Base-by-base conservation (phyloP, 2,888 invertebrate genomes). In the Aethes cnicana region DNA sequence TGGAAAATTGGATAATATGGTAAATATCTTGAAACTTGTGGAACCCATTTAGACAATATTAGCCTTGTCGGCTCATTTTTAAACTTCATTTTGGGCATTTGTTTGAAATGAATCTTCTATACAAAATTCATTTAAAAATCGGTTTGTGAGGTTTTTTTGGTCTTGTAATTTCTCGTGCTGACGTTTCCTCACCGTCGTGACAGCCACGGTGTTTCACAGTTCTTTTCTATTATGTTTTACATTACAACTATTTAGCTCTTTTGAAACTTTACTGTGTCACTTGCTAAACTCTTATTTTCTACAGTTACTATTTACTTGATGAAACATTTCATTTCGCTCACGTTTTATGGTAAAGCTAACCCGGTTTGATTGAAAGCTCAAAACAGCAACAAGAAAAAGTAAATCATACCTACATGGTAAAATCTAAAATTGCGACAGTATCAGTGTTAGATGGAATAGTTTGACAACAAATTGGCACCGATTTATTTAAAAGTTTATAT, bases 1-100 rank as follows among this genome's bases (percentile, higher is more conserved):
- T 69, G 64, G 73, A 72, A 84, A 82, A 84, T 84, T 84, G 77
- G 81, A 84, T 84, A 82, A 82, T 78, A 66, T 67, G 61, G 62
- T 66, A 76, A 82, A 79, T 77, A 72, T 69, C 72, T 63, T 62
- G 59, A 68, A 57, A 55, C 57, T 62, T 61, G 57, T 55, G 57
- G 54, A 55, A 53, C 63, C 62, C 21, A 20, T 47, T 52, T 41
- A 23, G 16, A 17, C 18, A 21, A 35, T 26, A 70, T 71, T 69
- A 72, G 61, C 62, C 55, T 68, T 67, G 69, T 74, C 69, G 68
- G 71, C 74, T 76, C 70, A 75, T 76, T 74, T 35, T 12, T 42
- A 2, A 12, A 32, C 17, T 50, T 16, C 28, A 11, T 11, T 18
- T 20, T 25, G 6, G 8, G 23, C 21, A 32, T 12, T 5, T 21